Evolutionary conservation across 2,888 invertebrate genomes (phyloP).

Genomic region (Apamea crenata): DNA sequence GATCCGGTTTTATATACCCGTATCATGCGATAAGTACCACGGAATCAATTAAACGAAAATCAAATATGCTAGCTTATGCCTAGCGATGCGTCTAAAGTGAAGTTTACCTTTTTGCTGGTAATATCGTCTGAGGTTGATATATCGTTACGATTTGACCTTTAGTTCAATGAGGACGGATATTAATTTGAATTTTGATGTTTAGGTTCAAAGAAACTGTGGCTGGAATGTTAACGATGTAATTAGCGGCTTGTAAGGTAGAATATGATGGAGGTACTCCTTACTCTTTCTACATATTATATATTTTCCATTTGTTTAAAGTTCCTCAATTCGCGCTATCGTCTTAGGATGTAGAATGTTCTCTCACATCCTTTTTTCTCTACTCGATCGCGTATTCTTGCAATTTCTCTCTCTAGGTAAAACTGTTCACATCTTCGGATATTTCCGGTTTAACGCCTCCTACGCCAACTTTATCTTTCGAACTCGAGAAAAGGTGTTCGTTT

Average conservation of each 20-base stretch:
- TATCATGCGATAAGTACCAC: slow-evolving; percentile 58
- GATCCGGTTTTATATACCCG: slow-evolving; percentile 48
- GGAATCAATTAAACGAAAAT: slow-evolving; percentile 62
- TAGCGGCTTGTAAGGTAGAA: slow-evolving; percentile 24
- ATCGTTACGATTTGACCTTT: slow-evolving; percentile 54
- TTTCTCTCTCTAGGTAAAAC: slow-evolving; percentile 24
- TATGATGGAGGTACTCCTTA: slow-evolving; percentile 4
- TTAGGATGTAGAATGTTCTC: slow-evolving; percentile 27
- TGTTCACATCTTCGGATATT: slow-evolving; percentile 29
- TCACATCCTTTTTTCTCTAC: slow-evolving; percentile 19
- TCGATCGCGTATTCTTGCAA: slow-evolving; percentile 29
- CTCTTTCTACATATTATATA: slow-evolving; percentile 22
- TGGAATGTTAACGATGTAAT: slow-evolving; percentile 50
- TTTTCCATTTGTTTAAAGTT: neutral
- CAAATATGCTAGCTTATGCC: slow-evolving; percentile 47
- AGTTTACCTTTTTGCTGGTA: slow-evolving; percentile 55
- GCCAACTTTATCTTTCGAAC: slow-evolving; percentile 21
- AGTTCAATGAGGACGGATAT: slow-evolving; percentile 36
- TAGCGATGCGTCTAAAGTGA: slow-evolving; percentile 43
- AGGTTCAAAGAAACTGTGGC: slow-evolving; percentile 34
- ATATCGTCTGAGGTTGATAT: slow-evolving; percentile 41
- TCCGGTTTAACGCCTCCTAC: slow-evolving; percentile 38
- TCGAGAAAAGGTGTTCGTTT: neutral
- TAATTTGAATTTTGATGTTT: slow-evolving; percentile 51
- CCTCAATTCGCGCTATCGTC: neutral